Conservation (phyloP, 2,888 invertebrate species). For the Phortica okadai region DNA sequence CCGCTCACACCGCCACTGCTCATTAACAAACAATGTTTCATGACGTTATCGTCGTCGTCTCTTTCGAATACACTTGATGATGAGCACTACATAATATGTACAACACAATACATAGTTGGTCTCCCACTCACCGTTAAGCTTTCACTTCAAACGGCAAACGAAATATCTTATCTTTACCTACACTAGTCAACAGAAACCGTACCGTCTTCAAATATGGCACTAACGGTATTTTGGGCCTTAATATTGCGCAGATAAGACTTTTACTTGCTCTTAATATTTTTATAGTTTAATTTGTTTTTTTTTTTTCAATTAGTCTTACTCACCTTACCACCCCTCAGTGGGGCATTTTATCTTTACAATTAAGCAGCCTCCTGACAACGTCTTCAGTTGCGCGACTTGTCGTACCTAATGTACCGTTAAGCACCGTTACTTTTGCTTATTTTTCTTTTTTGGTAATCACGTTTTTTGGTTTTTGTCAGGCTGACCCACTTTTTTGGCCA, state of each 20-base stretch:
- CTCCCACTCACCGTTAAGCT: not conserved
- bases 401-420: conserved; percentile 67
- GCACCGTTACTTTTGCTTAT: conserved; percentile 33
- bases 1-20: too few relatives aligned
- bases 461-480: not conserved
- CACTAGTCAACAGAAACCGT: not conserved
- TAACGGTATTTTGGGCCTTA: not conserved
- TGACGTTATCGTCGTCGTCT: too few relatives aligned
- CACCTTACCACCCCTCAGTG: not conserved
- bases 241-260: conserved; percentile 19
- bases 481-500: not conserved
- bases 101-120: not conserved
- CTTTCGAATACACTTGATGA: too few relatives aligned
- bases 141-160: not conserved
- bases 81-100: too few relatives aligned
- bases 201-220: not conserved
- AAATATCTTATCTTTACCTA: not conserved
- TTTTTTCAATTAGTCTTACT: not conserved
- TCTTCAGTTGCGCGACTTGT: not conserved
- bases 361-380: too few relatives aligned
- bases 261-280: conserved; percentile 14
- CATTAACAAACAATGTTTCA: too few relatives aligned
- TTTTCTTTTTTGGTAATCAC: not conserved
- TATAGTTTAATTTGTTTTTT: conserved; percentile 13
- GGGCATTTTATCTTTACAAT: too few relatives aligned